Conservation (phyloP, 2,797 vertebrate species). For the Huso huso region DNA sequence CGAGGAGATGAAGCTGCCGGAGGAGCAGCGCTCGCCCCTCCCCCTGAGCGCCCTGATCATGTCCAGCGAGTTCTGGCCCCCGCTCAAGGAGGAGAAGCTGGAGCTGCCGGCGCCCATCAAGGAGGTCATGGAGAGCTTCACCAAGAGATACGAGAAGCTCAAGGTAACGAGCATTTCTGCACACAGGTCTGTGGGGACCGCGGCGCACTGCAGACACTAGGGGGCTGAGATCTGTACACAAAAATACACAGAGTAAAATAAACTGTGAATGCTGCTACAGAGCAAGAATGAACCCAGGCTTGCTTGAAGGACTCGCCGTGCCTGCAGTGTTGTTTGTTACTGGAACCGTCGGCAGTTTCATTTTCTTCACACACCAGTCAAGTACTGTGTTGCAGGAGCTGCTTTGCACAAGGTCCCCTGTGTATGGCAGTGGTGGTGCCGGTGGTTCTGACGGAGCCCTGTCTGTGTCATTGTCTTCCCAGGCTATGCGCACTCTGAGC, state of each 20-base stretch:
- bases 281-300: too few species aligned
- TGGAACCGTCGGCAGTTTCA: not conserved
- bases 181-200: not conserved
- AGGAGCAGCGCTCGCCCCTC: slow-evolving; percentile 72
- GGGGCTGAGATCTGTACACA: not conserved
- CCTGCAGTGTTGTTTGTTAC: too few species aligned
- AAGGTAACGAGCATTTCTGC: slow-evolving; percentile 55
- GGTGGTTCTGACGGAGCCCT: not conserved
- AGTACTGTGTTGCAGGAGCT: too few species aligned
- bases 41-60: slow-evolving; percentile 83
- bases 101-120: slow-evolving; percentile 76
- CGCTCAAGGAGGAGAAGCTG: slow-evolving; percentile 92
- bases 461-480: slow-evolving; percentile 1
- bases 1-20: slow-evolving; percentile 75
- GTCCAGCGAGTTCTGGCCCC: slow-evolving; percentile 94
- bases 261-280: not conserved
- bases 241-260: not conserved
- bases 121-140: slow-evolving; percentile 84
- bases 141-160: slow-evolving; percentile 88
- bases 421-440: too few species aligned
- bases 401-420: too few species aligned
- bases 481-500: slow-evolving; percentile 96
- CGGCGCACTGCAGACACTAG: not conserved
- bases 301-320: too few species aligned
- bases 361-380: not conserved